Evolutionary conservation across 2,888 invertebrate genomes (phyloP).

Genomic region (Argyresthia goedartella): DNA sequence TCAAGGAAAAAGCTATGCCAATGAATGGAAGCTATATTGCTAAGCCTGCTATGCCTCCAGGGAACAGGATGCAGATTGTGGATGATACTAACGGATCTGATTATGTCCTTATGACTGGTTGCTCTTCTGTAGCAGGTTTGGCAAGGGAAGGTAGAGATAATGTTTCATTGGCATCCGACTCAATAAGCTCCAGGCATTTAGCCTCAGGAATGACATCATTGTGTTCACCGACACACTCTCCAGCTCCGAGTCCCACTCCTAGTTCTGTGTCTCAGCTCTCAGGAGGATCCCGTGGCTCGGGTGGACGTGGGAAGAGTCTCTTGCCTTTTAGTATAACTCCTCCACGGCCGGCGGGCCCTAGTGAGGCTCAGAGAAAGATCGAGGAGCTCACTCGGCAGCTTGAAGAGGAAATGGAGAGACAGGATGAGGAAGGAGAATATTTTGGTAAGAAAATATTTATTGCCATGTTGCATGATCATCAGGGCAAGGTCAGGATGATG

Average conservation of each 20-base stretch:
- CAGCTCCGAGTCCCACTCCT: constrained; percentile 76
- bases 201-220: constrained; percentile 56
- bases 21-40: constrained; percentile 43
- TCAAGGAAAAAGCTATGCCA: constrained; percentile 43
- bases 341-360: constrained; percentile 88
- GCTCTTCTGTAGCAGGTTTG: constrained; percentile 60
- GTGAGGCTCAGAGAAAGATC: constrained; percentile 93
- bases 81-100: constrained; percentile 84
- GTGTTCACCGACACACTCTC: constrained; percentile 67
- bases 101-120: constrained; percentile 89
- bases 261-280: constrained; percentile 72
- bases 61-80: constrained; percentile 61
- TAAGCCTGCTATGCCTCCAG: constrained; percentile 26
- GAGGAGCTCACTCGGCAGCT: constrained; percentile 92
- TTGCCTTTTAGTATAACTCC: constrained; percentile 91
- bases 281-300: constrained; percentile 70
- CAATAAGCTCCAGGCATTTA: constrained; percentile 47
- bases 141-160: constrained; percentile 58
- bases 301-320: constrained; percentile 74
- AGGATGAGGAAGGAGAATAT: constrained; percentile 95
- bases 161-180: constrained; percentile 46
- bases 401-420: constrained; percentile 96
- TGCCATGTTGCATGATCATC: too few relatives aligned
- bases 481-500: too few relatives aligned
- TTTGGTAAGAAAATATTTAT: constrained; percentile 78